These are phyloP conservation scores for Drosophila ogumai DNA, from an alignment of 1,140 invertebrate species.

Conservation along the genomic window DNA sequence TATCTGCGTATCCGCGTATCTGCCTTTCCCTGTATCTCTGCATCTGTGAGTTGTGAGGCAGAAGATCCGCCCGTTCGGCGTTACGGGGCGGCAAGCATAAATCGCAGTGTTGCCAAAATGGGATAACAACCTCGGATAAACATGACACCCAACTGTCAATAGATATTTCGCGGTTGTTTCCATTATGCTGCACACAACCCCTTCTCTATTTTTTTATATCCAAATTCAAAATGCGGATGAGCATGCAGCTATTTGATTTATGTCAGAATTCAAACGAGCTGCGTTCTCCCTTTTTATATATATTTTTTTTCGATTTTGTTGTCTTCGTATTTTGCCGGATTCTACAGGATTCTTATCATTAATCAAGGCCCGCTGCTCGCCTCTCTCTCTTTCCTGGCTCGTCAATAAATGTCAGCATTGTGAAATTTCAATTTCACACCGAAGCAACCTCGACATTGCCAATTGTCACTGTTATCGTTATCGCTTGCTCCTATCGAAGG, in stretches of 20 bases:
- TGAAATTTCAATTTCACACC: conserved; percentile 83
- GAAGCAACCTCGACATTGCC: conserved; percentile 52
- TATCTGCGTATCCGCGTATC: conserved; percentile 15
- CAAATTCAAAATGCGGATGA: conserved; percentile 53
- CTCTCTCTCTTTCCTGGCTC: conserved; percentile 21
- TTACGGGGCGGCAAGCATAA: conserved; percentile 68
- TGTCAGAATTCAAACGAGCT: conserved; percentile 83
- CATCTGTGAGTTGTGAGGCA: neutral
- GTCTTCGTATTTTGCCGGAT: conserved; percentile 27
- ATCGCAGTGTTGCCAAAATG: conserved; percentile 84
- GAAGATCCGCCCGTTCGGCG: conserved; percentile 58
- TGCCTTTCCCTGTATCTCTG: conserved; percentile 4
- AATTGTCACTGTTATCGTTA: conserved; percentile 70
- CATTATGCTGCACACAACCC: conserved; percentile 72
- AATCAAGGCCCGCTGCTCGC: conserved; percentile 59
- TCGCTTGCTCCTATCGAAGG: conserved; percentile 56
- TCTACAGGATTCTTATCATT: conserved; percentile 74
- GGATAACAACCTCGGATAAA: conserved; percentile 84
- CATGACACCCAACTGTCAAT: conserved; percentile 85
- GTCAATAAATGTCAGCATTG: conserved; percentile 83
- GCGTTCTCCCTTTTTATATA: conserved; percentile 9
- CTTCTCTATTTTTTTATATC: neutral
- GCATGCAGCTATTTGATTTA: conserved; percentile 84
- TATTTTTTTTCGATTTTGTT: conserved; percentile 24
- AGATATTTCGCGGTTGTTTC: conserved; percentile 85